Base-by-base conservation (phyloP, 2,888 invertebrate species). In the Euplexia lucipara region DNA sequence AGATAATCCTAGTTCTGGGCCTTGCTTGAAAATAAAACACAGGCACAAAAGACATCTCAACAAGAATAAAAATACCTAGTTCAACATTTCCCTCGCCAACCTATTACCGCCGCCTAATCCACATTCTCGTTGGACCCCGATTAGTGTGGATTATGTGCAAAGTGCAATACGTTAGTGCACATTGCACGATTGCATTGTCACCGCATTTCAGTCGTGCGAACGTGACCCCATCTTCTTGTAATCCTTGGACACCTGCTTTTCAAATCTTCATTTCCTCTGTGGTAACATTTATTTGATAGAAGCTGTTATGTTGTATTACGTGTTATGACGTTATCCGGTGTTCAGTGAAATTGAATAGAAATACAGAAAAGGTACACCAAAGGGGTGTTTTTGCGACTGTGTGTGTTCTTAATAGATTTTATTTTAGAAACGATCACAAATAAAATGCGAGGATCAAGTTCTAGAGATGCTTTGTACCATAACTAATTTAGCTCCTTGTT, bases 231-330 rank as follows among this genome's bases (percentile, higher is more conserved):
- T 95, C 92, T 92, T 74, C 84, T 69, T 68, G 91, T 93, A 94
- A 94, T 92, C 92, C 92, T 87, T 75, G 87, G 89, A 89, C 94
- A 94, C 92, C 94, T 94, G 93, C 91, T 92, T 90, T 91, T 92
- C 90, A 92, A 88, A 88, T 84, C 83, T 84, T 86, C 83, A 82
- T 84, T 84, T 83, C 83, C 85, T 78, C 70, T 83, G 79, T 70
- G 78, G 78, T 42, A 69, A 69, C 73, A 60, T 79, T 78, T 78
- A 73, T 81, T 75, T 73, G 65, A 73, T 72, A 65, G 52, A 65
- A 68, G 2, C 56, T 64, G 48, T 58, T 70, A 60, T 67, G 44
- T 67, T 71, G 53, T 71, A 56, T 44, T 53, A 61, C 49, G 22
- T 67, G 44, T 67, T 72, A 72, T 53, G 37, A 22, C 37, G 45